Evolutionary conservation across 2,797 vertebrate species (phyloP), one percentile per base, ranked within the genome.

Genomic region (Margarornis squamiger): DNA sequence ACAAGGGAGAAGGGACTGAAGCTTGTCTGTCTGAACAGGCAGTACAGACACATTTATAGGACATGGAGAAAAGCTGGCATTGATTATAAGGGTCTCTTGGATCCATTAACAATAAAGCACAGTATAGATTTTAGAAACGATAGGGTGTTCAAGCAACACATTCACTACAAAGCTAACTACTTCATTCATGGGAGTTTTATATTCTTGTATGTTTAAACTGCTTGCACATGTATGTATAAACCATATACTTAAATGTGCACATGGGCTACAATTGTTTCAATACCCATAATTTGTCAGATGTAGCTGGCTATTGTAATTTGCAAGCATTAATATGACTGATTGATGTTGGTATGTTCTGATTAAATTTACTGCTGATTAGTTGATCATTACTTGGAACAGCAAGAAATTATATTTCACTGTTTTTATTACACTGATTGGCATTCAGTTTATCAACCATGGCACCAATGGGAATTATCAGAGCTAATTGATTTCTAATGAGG

Each of bases 281-380:
- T 88, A 89, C 62, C 75, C 81, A 36, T 32, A 86, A 90, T 79
- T 95, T 88, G 84, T 79, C 92, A 96, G 90, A 96, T 2, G 1
- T 91, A 74, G 51, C 30, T 86, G 89, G 90, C 94, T 95, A 91
- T 94, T 94, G 86, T 67, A 88, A 63, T 97, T 96, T 93, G 91
- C 75, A 94, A 97, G 89, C 90, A 75, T 66, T 95, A 95, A 96
- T 91, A 91, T 57, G 49, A 96, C 96, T 97, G 95, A 97, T 88
- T 94, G 94, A 90, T 96, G 91, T 93, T 96, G 89, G 90, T 97
- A 87, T 80, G 74, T 96, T 97, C 94, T 97, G 96, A 97, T 96
- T 97, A 97, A 97, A 97, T 97, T 96, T 97, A 68, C 83, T 96
- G 76, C 92, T 98, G 95, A 98, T 97, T 97, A 97, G 95, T 95